phyloP scores from a whole-genome alignment of 2,113 vertebrate genomes.

The Romanogobio albipinnatus region DNA sequence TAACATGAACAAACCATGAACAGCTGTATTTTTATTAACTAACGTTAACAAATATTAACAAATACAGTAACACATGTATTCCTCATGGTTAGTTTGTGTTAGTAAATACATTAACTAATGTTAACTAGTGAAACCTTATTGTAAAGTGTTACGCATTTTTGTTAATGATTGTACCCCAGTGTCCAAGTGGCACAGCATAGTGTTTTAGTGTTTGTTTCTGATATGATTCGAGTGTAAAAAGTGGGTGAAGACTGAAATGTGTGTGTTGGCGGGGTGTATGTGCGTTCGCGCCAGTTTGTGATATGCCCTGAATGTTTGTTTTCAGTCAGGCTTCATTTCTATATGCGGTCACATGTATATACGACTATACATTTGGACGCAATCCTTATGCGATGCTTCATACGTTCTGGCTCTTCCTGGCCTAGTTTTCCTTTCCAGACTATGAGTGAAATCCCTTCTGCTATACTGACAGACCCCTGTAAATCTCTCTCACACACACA shows the following conservation, averaged over 20 bases:
- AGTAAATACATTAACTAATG: too few relatives aligned
- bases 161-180: not conserved
- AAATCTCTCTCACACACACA: constrained; percentile 1
- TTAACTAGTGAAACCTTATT: too few relatives aligned
- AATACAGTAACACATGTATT: too few relatives aligned
- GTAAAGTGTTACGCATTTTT: not conserved
- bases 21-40: too few relatives aligned
- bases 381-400: not conserved
- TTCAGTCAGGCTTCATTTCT: not conserved
- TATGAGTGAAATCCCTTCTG: constrained; percentile 29
- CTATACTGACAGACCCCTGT: constrained; percentile 3
- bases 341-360: not conserved
- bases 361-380: not conserved
- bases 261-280: not conserved
- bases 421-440: constrained; percentile 61
- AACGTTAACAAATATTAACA: too few relatives aligned
- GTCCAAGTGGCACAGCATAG: not conserved
- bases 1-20: too few relatives aligned
- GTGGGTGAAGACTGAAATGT: not conserved
- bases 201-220: constrained; percentile 2
- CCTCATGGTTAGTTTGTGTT: too few relatives aligned
- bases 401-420: constrained; percentile 53
- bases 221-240: not conserved
- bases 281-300: not conserved
- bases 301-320: not conserved